Base-by-base conservation (phyloP, 2,113 vertebrate species). In the Porphyrio hochstetteri region DNA sequence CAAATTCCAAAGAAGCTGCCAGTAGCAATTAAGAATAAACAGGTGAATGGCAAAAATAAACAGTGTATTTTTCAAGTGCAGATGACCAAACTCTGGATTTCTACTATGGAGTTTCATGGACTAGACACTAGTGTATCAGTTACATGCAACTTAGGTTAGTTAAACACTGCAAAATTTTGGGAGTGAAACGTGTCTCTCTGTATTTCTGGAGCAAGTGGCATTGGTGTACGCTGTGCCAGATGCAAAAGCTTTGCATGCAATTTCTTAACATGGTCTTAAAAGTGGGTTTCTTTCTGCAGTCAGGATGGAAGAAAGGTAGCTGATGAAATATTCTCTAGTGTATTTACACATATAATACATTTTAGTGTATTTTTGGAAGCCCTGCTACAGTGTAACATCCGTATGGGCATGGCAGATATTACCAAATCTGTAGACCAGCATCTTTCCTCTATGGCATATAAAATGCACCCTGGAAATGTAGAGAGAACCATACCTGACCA, bases 61-160 rank as follows among this genome's bases (percentile, higher is more conserved):
- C 24, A 4, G 3, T 27, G 13, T 14, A 5, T 59, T 81, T 84
- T 38, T 16, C 1, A 27, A 91, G 35, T 65, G 27, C 56, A 68
- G 48, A 80, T 38, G 33, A 50, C 48, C 31, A 60, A 46, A 35
- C 13, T 31, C n/a, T 55, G 82, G 31, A 9, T 48, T 42, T 36
- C 44, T 60, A 33, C n/a, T 28, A 9, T 9, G 25, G 28, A 36
- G 14, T 20, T 77, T n/a, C 3, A 18, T 52, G 46, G 67, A 67
- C 33, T 59, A 80, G 8, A 23, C 17, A 11, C 18, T 38, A 7
- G 33, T 24, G 36, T 16, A 20, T 25, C 64, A 38, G n/a, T 38
- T 46, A 38, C 10, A 2, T 2, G 6, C 15, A 52, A 8, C 25
- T 52, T 29, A 33, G 21, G 40, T 1, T 9, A 77, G 40, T 1